Conservation (phyloP, 2,113 vertebrate species). For the Vimba vimba region DNA sequence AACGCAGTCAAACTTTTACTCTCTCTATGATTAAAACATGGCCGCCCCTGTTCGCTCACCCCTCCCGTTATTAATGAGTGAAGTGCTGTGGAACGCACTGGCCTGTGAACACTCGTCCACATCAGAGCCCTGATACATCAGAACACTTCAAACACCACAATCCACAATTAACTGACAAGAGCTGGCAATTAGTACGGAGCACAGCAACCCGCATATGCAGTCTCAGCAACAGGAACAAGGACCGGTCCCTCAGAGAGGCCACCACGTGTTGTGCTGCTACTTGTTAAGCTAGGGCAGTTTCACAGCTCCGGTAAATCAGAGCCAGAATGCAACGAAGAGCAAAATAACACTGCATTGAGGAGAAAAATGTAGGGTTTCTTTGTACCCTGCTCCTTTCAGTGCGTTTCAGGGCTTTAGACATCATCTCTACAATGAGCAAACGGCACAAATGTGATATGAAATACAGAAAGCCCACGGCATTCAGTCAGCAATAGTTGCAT, state of each 20-base stretch:
- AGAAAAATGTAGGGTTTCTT: background rate
- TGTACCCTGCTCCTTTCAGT: background rate
- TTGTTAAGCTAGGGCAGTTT: slow-evolving; percentile 8
- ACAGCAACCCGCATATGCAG: slow-evolving; percentile 9
- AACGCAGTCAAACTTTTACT: slow-evolving; percentile 8
- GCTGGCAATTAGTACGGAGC: slow-evolving; percentile 36
- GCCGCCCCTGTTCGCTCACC: slow-evolving; percentile 1
- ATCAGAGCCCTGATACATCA: slow-evolving; percentile 30
- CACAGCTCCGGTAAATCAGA: background rate
- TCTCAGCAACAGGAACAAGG: slow-evolving; percentile 16
- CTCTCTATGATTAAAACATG: slow-evolving; percentile 40
- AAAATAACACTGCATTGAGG: background rate
- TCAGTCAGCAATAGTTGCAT: slow-evolving; percentile 31
- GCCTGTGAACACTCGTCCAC: slow-evolving; percentile 28
- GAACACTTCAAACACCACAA: slow-evolving; percentile 42
- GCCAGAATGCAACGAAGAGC: background rate
- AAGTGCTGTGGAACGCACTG: slow-evolving; percentile 1
- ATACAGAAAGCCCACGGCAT: slow-evolving; percentile 11
- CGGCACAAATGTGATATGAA: background rate
- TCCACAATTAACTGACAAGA: slow-evolving; percentile 45
- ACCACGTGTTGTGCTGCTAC: slow-evolving; percentile 1
- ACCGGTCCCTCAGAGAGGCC: background rate
- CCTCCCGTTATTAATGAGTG: slow-evolving; percentile 20
- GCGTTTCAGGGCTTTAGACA: background rate
- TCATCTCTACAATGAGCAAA: background rate